A percentile compares a stretch with the other conserved stretches of the same genome.
Evolutionary conservation across 1,140 invertebrate genomes (phyloP).

Genomic region (Apis laboriosa): DNA sequence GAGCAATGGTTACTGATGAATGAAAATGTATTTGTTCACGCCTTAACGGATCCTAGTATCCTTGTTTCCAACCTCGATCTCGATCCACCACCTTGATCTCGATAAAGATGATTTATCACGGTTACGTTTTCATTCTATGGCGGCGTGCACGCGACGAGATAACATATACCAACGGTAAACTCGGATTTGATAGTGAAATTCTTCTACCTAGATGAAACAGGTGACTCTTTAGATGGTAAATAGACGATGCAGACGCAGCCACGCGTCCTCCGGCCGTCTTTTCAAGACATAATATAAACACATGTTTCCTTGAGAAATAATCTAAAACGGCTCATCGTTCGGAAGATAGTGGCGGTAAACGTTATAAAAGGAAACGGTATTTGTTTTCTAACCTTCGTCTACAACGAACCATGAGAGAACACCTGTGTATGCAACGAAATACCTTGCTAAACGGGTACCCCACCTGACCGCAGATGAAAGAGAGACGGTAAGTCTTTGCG

Average conservation of each 20-base stretch:
- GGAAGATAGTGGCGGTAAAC: neutral
- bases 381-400: constrained; percentile 51
- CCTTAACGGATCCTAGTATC: neutral
- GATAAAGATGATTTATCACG: constrained; percentile 59
- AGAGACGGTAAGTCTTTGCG: constrained; percentile 53
- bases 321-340: constrained; percentile 37
- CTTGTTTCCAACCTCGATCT: constrained; percentile 45
- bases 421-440: constrained; percentile 58
- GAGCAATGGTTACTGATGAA: too few relatives aligned
- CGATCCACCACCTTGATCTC: constrained; percentile 55
- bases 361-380: constrained; percentile 14
- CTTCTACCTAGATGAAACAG: constrained; percentile 51
- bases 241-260: constrained; percentile 48
- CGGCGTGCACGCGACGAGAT: constrained; percentile 47
- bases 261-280: constrained; percentile 54
- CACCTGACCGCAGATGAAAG: constrained; percentile 53
- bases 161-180: constrained; percentile 46
- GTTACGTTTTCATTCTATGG: constrained; percentile 36
- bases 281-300: constrained; percentile 49
- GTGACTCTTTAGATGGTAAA: constrained; percentile 50
- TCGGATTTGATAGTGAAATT: constrained; percentile 58
- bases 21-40: too few relatives aligned
- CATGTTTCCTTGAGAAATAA: constrained; percentile 55
- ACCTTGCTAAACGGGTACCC: constrained; percentile 57
- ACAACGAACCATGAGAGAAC: constrained; percentile 29